Evolutionary conservation across 2,888 invertebrate genomes (phyloP).

Genomic region (Ornithoptera alexandrae): DNA sequence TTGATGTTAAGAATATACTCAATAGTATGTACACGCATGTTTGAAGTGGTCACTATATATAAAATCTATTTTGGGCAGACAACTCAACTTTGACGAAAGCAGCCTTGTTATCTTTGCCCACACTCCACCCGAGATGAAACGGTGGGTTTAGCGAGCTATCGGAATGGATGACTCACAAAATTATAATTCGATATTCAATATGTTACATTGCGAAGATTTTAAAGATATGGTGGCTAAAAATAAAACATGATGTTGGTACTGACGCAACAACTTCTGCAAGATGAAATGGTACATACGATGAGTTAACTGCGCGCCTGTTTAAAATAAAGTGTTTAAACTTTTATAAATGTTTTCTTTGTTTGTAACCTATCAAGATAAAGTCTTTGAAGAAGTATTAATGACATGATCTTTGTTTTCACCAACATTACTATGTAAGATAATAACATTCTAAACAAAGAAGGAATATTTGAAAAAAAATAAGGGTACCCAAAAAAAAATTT

Average conservation of each 20-base stretch:
- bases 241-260: constrained; percentile 35
- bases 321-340: constrained; percentile 2
- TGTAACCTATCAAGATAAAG: neutral
- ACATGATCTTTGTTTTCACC: too few species aligned
- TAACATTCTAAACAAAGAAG: too few species aligned
- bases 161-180: constrained; percentile 62
- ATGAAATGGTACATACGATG: constrained; percentile 9
- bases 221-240: constrained; percentile 48
- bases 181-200: constrained; percentile 67
- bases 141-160: constrained; percentile 52
- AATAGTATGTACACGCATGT: constrained; percentile 35
- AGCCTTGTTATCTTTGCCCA: constrained; percentile 73
- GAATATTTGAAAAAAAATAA: too few species aligned
- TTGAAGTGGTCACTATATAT: constrained; percentile 51
- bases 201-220: constrained; percentile 50
- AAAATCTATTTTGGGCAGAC: constrained; percentile 56
- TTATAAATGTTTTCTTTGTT: constrained; percentile 8
- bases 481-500: too few species aligned
- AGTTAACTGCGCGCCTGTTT: neutral
- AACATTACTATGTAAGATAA: too few species aligned
- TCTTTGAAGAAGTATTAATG: too few species aligned
- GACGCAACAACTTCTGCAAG: constrained; percentile 18
- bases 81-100: constrained; percentile 62
- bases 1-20: constrained; percentile 36
- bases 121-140: constrained; percentile 60